Evolutionary conservation across 2,113 vertebrate species (phyloP), one percentile per base, ranked within the genome.

Genomic region (Rissa tridactyla): DNA sequence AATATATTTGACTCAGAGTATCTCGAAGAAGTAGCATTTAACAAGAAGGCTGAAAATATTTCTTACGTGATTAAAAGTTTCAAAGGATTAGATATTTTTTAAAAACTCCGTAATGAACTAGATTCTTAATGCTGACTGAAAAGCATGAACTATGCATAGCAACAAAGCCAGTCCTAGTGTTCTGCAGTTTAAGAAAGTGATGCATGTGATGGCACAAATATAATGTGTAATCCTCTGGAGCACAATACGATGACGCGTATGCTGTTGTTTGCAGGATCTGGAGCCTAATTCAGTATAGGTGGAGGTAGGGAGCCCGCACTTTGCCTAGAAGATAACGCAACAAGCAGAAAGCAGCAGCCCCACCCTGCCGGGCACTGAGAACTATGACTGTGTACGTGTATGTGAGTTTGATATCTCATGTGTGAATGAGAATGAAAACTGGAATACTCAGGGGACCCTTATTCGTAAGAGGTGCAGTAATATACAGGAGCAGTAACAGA

Each of bases 341-440:
- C 42, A 83, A 88, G 66, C 78, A 69, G 65, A 92, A 93, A 93
- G 62, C 57, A 82, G 5, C 42, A 88, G 14, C 44, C 60, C 25
- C 40, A 70, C 34, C 71, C 57, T 54, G 52, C 70, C 75, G 75
- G 66, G 85, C 55, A 34, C n/a, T 93, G 70, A 65, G 61, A 96
- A 46, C 82, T 94, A 64, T 93, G 82, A 71, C 92, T 95, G 54
- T 95, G 54, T 82, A 62, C 6, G 0, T 86, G 21, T 86, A 20
- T 96, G 62, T 75, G 90, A 93, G 46, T 92, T 80, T 94, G 88
- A 92, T 94, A 76, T 92, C 80, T 96, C 58, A 17, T 89, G 54
- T 95, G 84, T 81, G 92, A 96, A 92, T 73, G 84, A 62, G 87
- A 90, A 97, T 94, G 91, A 93, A 97, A 97, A 76, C 65, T 61